Conservation (phyloP, 2,113 vertebrate species). For the Hystrix cristata region DNA sequence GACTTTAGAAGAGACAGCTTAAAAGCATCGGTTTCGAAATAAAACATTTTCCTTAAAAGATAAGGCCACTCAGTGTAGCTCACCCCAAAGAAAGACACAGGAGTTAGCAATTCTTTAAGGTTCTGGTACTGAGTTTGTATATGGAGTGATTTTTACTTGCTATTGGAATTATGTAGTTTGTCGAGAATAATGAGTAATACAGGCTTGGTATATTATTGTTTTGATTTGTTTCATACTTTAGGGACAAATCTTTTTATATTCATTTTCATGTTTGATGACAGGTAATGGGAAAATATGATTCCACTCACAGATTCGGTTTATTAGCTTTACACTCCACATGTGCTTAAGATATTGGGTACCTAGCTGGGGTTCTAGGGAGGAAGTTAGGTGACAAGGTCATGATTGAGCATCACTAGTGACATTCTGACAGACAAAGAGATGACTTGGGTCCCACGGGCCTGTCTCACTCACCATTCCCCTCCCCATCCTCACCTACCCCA, state of each 20-base stretch:
- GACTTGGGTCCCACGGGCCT: background rate
- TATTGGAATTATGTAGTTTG: conserved; percentile 33
- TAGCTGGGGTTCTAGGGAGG: background rate
- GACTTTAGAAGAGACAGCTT: conserved; percentile 35
- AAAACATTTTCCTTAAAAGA: conserved; percentile 33
- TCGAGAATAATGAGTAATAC: background rate
- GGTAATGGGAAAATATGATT: background rate
- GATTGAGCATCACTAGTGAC: background rate
- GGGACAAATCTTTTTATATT: conserved; percentile 13
- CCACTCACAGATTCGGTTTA: background rate
- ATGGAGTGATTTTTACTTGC: background rate
- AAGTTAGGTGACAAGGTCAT: background rate
- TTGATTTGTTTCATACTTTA: background rate
- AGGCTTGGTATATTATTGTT: background rate
- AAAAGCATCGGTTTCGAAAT: conserved; percentile 12
- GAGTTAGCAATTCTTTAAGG: background rate
- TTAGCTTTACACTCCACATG: background rate
- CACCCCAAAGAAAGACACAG: background rate
- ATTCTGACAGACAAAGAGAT: background rate
- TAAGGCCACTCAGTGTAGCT: background rate
- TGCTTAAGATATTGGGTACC: background rate
- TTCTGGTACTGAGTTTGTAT: background rate
- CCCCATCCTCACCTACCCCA: background rate
- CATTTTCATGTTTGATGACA: background rate
- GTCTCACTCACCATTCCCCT: background rate